These are phyloP conservation scores for Chloroceryle aenea DNA, from an alignment of 2,113 vertebrate genomes.

Conservation along the genomic window DNA sequence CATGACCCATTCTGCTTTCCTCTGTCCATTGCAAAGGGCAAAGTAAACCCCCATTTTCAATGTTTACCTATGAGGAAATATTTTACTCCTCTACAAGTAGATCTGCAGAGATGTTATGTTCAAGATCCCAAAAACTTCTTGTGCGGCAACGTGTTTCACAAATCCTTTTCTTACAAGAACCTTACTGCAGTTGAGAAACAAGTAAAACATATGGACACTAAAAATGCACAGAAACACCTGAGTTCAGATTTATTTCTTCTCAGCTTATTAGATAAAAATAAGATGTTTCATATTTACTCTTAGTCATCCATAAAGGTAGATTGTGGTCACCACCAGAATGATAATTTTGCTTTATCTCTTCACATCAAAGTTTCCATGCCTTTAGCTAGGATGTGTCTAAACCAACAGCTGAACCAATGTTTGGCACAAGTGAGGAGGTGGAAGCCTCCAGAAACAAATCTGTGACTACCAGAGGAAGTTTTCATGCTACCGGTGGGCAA, in stretches of 20 bases:
- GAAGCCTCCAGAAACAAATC: neutral
- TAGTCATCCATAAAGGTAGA: neutral
- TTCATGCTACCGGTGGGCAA: neutral
- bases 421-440: neutral
- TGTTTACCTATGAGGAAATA: neutral
- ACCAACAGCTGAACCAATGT: neutral
- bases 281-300: neutral
- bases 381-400: neutral
- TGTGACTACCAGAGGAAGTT: neutral
- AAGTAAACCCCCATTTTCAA: neutral
- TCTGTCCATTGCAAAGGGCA: neutral
- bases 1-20: neutral
- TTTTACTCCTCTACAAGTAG: neutral
- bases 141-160: neutral
- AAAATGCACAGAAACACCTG: neutral
- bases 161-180: neutral
- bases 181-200: neutral
- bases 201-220: neutral
- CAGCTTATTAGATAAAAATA: neutral
- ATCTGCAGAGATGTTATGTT: neutral
- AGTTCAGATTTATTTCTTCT: neutral
- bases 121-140: neutral
- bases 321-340: neutral
- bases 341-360: neutral
- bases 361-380: neutral